These are phyloP conservation scores for Rhagonycha lutea DNA, from an alignment of 2,888 invertebrate species.

Conservation along the genomic window DNA sequence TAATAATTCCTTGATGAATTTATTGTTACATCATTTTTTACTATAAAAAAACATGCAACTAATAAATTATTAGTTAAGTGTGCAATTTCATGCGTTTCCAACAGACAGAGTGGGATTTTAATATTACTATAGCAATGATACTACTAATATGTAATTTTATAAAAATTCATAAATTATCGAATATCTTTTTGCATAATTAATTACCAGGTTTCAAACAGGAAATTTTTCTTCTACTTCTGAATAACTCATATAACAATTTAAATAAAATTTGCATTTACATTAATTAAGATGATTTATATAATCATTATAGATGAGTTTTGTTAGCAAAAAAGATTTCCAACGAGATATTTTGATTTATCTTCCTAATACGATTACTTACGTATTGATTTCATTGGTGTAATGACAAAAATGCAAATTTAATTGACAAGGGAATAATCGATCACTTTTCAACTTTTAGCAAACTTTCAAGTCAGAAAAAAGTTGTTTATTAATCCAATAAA, in stretches of 20 bases:
- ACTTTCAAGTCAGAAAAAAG: neutral
- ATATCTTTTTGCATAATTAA: neutral
- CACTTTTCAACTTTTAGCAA: neutral
- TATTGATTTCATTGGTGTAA: neutral
- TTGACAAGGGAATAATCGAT: neutral
- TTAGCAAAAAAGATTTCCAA: neutral
- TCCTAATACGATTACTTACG: neutral
- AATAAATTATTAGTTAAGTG: no score
- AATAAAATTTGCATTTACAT: neutral
- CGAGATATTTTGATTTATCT: neutral
- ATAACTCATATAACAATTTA: neutral
- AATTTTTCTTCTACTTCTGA: neutral
- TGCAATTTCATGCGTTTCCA: no score
- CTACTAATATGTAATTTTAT: no score
- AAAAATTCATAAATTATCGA: no score
- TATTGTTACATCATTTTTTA: no score
- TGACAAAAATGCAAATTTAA: neutral
- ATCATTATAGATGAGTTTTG: neutral
- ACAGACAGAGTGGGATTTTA: no score
- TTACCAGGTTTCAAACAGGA: neutral
- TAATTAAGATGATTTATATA: neutral
- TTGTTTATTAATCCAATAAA: constrained; percentile 11
- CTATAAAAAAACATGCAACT: no score
- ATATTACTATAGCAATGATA: no score
- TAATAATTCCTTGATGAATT: no score